phyloP scores from a whole-genome alignment of 2,797 vertebrate genomes.

The Anguilla marmorata region DNA sequence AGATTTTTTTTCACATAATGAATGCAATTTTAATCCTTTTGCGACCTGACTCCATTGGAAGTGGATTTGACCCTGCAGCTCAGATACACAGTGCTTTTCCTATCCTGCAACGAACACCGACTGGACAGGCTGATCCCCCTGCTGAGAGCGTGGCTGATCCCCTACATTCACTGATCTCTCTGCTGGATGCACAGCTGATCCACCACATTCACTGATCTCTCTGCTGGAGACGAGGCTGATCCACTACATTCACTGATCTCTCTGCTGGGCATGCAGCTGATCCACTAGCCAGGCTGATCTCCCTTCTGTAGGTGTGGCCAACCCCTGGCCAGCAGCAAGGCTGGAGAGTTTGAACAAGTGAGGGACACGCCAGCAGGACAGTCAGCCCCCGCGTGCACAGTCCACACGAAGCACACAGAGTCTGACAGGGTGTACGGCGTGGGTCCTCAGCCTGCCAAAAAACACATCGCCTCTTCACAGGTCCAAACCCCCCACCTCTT shows the following conservation, averaged over 20 bases:
- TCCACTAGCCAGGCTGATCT: background rate
- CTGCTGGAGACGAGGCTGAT: background rate
- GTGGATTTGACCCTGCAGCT: background rate
- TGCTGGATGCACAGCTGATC: too few relatives aligned
- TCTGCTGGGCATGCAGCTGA: too few relatives aligned
- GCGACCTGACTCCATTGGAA: background rate
- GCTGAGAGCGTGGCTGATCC: too few relatives aligned
- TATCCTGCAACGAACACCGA: background rate
- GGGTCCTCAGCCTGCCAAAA: background rate
- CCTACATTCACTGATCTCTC: background rate
- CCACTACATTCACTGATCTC: background rate
- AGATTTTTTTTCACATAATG: background rate
- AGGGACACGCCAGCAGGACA: background rate
- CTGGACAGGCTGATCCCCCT: background rate
- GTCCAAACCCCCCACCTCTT: too few relatives aligned
- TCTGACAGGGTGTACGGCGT: background rate
- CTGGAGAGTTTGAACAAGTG: background rate
- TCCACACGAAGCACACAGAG: background rate
- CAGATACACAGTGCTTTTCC: background rate
- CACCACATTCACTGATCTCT: background rate
- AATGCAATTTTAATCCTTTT: background rate
- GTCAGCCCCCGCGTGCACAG: background rate
- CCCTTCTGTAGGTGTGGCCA: background rate
- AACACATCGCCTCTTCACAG: background rate
- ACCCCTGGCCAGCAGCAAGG: background rate